Evolutionary conservation across 2,888 invertebrate genomes (phyloP).

Genomic region (Resseliella maxima): DNA sequence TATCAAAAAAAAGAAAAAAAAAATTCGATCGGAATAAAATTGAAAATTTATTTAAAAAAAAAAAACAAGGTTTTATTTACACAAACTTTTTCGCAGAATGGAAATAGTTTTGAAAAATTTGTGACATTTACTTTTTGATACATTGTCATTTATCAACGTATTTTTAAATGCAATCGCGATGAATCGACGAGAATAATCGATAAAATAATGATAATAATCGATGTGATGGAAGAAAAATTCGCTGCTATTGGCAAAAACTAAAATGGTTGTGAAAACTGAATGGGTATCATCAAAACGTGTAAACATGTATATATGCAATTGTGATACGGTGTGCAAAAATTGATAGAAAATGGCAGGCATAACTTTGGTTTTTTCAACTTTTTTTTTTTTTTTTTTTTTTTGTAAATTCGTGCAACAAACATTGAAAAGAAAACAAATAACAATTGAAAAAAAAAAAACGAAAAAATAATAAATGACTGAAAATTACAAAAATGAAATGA

Average conservation of each 20-base stretch:
- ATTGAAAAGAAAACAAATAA: not conserved
- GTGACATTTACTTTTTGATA: no score
- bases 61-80: no score
- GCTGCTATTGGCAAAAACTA: not conserved
- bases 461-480: not conserved
- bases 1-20: no score
- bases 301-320: not conserved
- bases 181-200: no score
- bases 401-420: conserved; percentile 37
- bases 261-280: not conserved
- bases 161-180: no score
- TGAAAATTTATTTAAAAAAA: no score
- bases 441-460: not conserved
- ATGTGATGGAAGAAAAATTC: not conserved
- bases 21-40: no score
- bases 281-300: conserved; percentile 33
- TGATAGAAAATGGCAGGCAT: conserved; percentile 43
- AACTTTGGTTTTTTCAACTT: not conserved
- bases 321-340: conserved; percentile 23
- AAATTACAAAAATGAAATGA: conserved; percentile 27
- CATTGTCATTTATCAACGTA: no score
- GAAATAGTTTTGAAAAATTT: no score
- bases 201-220: no score
- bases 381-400: not conserved
- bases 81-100: no score